Conservation (phyloP, 2,888 invertebrate genomes). For the Beris chalybata region DNA sequence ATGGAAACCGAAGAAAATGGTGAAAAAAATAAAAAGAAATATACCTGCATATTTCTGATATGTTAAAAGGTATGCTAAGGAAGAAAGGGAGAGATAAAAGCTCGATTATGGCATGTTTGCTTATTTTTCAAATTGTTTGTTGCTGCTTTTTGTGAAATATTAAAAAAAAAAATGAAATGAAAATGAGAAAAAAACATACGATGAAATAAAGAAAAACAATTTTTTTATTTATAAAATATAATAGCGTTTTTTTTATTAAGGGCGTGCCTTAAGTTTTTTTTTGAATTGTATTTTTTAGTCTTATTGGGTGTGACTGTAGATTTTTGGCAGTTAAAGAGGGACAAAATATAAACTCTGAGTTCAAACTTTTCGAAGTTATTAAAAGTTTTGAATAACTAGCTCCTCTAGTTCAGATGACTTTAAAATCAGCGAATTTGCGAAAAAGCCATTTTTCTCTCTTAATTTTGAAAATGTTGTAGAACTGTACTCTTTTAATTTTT, state of each 20-base stretch:
- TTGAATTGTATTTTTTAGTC: no score
- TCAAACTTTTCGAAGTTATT: no score
- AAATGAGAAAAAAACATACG: conserved; percentile 18
- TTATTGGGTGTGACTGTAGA: no score
- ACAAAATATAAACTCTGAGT: no score
- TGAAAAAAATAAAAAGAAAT: conserved; percentile 7
- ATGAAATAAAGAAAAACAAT: conserved; percentile 29
- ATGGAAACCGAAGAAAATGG: not conserved
- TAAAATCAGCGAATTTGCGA: no score
- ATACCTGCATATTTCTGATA: not conserved
- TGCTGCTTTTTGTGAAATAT: conserved; percentile 34
- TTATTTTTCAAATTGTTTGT: conserved; percentile 34
- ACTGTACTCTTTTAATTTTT: no score
- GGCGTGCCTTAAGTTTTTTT: not conserved
- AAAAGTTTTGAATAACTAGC: no score
- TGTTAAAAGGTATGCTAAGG: not conserved
- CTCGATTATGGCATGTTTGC: conserved; percentile 30
- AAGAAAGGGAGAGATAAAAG: conserved; percentile 12
- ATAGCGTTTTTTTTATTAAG: not conserved
- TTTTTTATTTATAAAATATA: conserved; percentile 29
- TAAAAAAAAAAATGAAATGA: conserved; percentile 27
- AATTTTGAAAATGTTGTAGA: no score
- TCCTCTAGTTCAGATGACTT: no score
- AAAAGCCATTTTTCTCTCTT: no score
- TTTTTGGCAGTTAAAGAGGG: no score